Base-by-base conservation (phyloP, 2,113 vertebrate genomes). In the Hassar affinis region DNA sequence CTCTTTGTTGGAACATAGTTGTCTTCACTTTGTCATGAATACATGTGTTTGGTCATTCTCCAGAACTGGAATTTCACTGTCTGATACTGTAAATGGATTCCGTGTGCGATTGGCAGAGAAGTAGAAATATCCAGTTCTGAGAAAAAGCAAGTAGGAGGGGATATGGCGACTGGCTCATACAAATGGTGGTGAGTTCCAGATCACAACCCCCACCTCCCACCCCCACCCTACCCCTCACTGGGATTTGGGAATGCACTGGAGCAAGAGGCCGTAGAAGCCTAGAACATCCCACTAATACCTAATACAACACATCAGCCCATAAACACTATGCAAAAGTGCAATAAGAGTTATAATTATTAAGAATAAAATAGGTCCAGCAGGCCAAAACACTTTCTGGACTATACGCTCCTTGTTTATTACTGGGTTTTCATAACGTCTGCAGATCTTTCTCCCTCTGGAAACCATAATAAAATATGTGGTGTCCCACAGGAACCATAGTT, bases 1-100 rank as follows among this genome's bases (percentile, higher is more conserved):
- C 77, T 78, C 25, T 68, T 45, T 69, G 90, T 86, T 88, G 85
- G 86, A 84, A 85, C 75, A 86, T 83, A 54, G 72, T 78, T 85
- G 82, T 82, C 45, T 87, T 81, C 42, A 59, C 78, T 88, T 90
- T 89, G 91, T 91, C 82, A 83, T 75, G 77, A 87, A 87, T 91
- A 90, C 90, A 92, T 93, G 89, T 93, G 92, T 91, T 92, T 93
- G 91, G 89, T 92, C 85, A 80, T 61, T 61, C 49, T 90, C 89
- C 92, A 92, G 86, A 89, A 86, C 76, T 71, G 88, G 89, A 90
- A 91, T 92, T 91, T 93, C 86, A 87, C 90, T 88, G 90, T 92
- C 91, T 89, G 90, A 91, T 56, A 83, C 85, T 81, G 85, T 86
- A 93, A 94, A 93, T 93, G 79, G 93, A 89, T 91, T 91, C 92